These are phyloP conservation scores for Tetheella fluctuosa DNA, from an alignment of 2,888 invertebrate species.

Conservation along the genomic window DNA sequence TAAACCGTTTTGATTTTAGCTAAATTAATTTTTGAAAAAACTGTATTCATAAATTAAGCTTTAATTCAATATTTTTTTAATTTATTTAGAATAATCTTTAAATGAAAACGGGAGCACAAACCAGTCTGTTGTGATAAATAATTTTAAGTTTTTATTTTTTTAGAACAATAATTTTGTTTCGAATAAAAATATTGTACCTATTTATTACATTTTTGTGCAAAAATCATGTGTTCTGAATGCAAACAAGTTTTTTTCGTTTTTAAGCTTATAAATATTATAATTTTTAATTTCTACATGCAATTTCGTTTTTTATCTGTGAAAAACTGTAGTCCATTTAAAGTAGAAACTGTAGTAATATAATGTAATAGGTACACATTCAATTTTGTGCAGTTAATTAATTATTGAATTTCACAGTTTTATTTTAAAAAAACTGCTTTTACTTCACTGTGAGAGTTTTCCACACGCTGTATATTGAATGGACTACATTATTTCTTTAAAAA, in stretches of 20 bases:
- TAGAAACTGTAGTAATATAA: constrained; percentile 19
- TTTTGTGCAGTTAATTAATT: not conserved
- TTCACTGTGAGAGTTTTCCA: not conserved
- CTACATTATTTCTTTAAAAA: constrained; percentile 32
- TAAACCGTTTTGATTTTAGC: constrained; percentile 12
- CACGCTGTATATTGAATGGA: constrained; percentile 28
- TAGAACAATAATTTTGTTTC: constrained; percentile 49
- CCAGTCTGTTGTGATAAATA: constrained; percentile 81
- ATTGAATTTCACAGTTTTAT: not conserved
- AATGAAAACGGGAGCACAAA: constrained; percentile 65
- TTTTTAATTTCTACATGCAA: constrained; percentile 48
- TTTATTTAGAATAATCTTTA: constrained; percentile 57
- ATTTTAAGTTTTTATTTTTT: constrained; percentile 62
- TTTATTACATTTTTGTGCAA: constrained; percentile 51
- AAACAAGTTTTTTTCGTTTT: constrained; percentile 47
- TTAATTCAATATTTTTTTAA: constrained; percentile 70
- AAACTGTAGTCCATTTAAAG: constrained; percentile 37
- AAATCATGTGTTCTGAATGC: constrained; percentile 57
- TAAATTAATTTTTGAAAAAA: constrained; percentile 30
- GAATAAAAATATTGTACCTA: constrained; percentile 43
- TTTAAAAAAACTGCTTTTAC: not conserved
- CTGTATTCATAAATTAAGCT: constrained; percentile 64
- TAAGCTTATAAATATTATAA: constrained; percentile 36
- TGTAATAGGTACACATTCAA: constrained; percentile 27
- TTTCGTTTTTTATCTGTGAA: constrained; percentile 39